Percentiles rank a stretch among this genome's conserved stretches.
These are phyloP conservation scores for Drosophila nannoptera DNA, from an alignment of 1,140 invertebrate species.

Conservation along the genomic window DNA sequence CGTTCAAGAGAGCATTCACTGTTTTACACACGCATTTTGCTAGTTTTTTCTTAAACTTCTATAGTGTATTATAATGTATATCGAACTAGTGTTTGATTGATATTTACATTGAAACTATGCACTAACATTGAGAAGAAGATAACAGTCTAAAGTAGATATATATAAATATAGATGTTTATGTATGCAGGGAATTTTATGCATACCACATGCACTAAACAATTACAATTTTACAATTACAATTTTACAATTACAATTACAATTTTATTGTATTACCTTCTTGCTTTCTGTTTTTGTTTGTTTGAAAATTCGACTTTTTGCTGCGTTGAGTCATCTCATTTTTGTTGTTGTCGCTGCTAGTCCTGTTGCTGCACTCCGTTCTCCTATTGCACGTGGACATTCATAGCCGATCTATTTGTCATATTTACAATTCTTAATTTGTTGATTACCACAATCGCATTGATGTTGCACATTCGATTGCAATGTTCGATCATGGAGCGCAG, in stretches of 20 bases:
- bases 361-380: not conserved
- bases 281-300: conserved; percentile 17
- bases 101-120: conserved; percentile 44
- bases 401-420: conserved; percentile 28
- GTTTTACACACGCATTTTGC: not conserved
- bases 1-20: not conserved
- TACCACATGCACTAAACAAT: conserved; percentile 34
- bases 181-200: conserved; percentile 1
- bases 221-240: too few species aligned
- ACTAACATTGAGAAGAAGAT: conserved; percentile 36
- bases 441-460: conserved; percentile 13
- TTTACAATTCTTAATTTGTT: conserved; percentile 29
- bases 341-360: not conserved
- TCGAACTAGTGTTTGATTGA: conserved; percentile 26
- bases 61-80: conserved; percentile 13
- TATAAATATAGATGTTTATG: conserved; percentile 8
- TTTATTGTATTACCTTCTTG: conserved; percentile 34
- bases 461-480: conserved; percentile 1
- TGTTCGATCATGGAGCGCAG: conserved; percentile 25
- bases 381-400: conserved; percentile 8
- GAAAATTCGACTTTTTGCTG: conserved; percentile 32
- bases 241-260: too few species aligned
- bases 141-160: conserved; percentile 33
- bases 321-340: not conserved
- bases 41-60: not conserved